Conservation (phyloP, 2,113 vertebrate genomes). For the Tichodroma muraria region DNA sequence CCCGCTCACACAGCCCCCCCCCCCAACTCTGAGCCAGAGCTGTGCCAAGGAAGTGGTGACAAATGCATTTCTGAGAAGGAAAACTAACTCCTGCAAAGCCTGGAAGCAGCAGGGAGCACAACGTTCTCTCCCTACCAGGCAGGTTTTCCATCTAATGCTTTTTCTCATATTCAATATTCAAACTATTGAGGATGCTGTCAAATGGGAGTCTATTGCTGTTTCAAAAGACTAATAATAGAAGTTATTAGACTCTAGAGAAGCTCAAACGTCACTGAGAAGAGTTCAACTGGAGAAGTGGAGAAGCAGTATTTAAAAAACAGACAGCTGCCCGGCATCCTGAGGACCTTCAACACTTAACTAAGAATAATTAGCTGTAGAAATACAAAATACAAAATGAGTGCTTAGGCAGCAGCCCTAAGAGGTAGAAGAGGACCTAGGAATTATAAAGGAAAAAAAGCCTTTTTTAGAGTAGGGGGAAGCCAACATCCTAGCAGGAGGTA, state of each 20-base stretch:
- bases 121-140: neutral
- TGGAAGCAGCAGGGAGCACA: neutral
- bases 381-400: neutral
- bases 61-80: neutral
- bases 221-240: neutral
- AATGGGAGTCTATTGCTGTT: neutral
- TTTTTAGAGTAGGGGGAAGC: neutral
- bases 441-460: neutral
- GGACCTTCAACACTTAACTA: neutral
- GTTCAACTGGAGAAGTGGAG: neutral
- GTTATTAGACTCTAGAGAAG: neutral
- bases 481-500: neutral
- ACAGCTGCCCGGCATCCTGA: neutral
- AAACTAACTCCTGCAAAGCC: neutral
- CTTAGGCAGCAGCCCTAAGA: neutral
- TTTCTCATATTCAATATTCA: neutral
- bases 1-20: neutral
- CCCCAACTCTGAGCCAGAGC: neutral
- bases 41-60: neutral
- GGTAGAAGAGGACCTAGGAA: neutral
- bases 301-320: neutral
- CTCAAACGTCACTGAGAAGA: neutral
- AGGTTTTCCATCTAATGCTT: neutral
- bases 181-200: neutral
- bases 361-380: constrained; percentile 24